phyloP scores from a whole-genome alignment of 2,113 vertebrate species.

The Leiothrix lutea region DNA sequence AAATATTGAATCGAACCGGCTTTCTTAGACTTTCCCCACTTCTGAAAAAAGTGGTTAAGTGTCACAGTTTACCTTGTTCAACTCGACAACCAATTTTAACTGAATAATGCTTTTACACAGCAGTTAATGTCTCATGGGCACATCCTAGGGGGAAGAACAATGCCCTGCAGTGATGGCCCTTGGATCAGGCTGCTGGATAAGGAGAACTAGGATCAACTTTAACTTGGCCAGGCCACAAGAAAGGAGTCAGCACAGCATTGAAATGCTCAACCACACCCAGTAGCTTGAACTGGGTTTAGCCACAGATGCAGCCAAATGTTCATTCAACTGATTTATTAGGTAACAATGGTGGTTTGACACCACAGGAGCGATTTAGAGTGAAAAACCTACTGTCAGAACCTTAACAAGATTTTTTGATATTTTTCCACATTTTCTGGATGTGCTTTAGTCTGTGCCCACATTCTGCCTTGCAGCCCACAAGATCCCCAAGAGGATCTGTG shows the following conservation, averaged over 20 bases:
- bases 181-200: background rate
- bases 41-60: background rate
- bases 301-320: background rate
- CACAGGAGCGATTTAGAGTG: background rate
- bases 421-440: background rate
- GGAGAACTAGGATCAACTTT: background rate
- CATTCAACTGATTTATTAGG: background rate
- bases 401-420: background rate
- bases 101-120: background rate
- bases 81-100: background rate
- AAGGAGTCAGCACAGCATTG: background rate
- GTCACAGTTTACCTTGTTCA: background rate
- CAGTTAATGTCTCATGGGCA: background rate
- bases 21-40: background rate
- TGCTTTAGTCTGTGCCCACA: background rate
- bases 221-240: background rate
- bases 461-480: background rate
- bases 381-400: background rate
- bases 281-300: background rate
- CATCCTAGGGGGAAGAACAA: background rate
- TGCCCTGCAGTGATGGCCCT: background rate
- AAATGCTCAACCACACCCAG: background rate
- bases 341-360: background rate
- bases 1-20: background rate
- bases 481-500: background rate